phyloP scores from a whole-genome alignment of 2,797 vertebrate genomes.

The Florisuga fusca region DNA sequence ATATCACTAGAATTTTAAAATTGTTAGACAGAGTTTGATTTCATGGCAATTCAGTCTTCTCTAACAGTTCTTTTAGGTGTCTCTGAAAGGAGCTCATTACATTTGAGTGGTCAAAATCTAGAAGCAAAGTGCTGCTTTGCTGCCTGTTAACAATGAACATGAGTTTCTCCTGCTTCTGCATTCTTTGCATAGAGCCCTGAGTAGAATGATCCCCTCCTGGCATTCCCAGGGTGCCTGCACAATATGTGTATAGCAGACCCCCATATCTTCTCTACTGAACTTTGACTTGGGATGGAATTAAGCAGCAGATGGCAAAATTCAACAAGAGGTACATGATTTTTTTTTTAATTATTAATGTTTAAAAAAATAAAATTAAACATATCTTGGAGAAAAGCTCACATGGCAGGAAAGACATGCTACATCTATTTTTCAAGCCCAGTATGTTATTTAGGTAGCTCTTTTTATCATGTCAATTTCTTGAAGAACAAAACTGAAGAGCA shows the following conservation, averaged over 20 bases:
- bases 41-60: background rate
- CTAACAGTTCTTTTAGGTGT: background rate
- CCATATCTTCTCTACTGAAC: background rate
- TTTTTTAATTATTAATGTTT: background rate
- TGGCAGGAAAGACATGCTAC: background rate
- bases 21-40: background rate
- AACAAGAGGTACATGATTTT: background rate
- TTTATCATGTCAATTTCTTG: background rate
- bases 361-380: background rate
- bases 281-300: background rate
- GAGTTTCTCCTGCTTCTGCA: background rate
- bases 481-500: background rate
- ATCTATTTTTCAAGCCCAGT: background rate
- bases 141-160: background rate
- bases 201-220: background rate
- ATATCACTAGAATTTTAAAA: background rate
- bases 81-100: background rate
- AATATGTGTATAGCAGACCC: background rate
- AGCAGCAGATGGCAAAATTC: background rate
- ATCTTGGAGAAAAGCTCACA: background rate
- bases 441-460: background rate
- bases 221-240: background rate
- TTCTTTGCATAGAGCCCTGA: background rate
- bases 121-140: background rate
- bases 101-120: background rate